Conservation (phyloP, 2,888 invertebrate genomes). For the Spilosoma lubricipeda region DNA sequence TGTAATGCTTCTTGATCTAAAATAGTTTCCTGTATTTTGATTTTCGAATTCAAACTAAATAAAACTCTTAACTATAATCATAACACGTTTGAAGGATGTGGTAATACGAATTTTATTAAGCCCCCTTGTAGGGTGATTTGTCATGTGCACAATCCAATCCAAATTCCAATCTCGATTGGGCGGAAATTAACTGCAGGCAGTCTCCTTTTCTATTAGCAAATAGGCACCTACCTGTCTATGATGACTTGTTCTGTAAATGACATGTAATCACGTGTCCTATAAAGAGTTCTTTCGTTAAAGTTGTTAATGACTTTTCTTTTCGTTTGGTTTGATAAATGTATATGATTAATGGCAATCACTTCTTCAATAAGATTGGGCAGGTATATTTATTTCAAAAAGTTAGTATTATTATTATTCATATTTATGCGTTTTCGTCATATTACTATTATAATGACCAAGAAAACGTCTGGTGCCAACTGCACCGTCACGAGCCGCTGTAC, state of each 20-base stretch:
- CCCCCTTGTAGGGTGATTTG: slow-evolving; percentile 52
- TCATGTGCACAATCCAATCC: slow-evolving; percentile 46
- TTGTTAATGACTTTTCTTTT: background rate
- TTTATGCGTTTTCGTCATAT: slow-evolving; percentile 55
- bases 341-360: background rate
- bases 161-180: slow-evolving; percentile 39
- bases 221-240: background rate
- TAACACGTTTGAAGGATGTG: slow-evolving; percentile 10
- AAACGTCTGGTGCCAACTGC: slow-evolving; percentile 48
- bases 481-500: slow-evolving; percentile 58
- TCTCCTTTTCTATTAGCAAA: slow-evolving; percentile 48
- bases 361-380: slow-evolving; percentile 12
- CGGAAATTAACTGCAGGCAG: slow-evolving; percentile 60
- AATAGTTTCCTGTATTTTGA: background rate
- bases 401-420: slow-evolving; percentile 41
- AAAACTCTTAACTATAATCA: background rate
- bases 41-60: background rate
- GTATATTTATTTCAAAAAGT: slow-evolving; percentile 34
- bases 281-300: slow-evolving; percentile 14
- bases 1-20: background rate
- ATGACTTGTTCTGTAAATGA: background rate
- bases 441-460: slow-evolving; percentile 51
- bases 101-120: slow-evolving; percentile 36
- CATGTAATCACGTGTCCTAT: slow-evolving; percentile 5
- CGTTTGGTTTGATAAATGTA: background rate